A percentile compares a stretch with the other conserved stretches of the same genome.
Evolutionary conservation across 2,797 vertebrate species (phyloP).

Genomic region (Dendrocincla fuliginosa): DNA sequence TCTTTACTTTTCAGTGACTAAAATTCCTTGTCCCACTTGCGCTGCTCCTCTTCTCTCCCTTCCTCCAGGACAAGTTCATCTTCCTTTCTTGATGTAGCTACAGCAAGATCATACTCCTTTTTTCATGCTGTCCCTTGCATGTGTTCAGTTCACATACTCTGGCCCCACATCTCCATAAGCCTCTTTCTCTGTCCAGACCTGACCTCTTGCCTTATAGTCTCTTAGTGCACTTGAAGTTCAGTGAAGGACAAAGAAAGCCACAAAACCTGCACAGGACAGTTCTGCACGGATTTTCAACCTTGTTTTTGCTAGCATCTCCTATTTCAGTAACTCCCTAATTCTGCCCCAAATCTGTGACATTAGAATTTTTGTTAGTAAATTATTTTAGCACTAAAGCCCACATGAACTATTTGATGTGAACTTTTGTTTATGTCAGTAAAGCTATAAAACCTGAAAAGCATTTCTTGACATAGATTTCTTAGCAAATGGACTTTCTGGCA

Average conservation of each 20-base stretch:
- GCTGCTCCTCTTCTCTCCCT: neutral
- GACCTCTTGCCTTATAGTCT: neutral
- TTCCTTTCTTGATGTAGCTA: neutral
- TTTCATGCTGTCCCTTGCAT: neutral
- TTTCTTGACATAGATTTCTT: neutral
- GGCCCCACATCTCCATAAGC: neutral
- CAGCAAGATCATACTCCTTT: neutral
- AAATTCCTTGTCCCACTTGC: neutral
- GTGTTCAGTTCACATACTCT: neutral
- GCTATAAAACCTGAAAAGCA: neutral
- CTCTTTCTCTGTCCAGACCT: neutral
- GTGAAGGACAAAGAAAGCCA: neutral
- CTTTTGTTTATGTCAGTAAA: neutral
- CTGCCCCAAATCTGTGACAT: neutral
- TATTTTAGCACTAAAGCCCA: neutral
- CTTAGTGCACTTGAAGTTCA: neutral
- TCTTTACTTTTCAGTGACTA: neutral
- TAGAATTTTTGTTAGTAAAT: neutral
- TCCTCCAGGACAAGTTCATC: neutral
- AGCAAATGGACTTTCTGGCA: neutral
- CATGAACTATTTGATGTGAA: neutral
- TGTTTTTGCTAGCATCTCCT: neutral
- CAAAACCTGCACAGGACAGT: neutral
- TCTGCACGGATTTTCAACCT: neutral
- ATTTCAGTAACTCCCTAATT: neutral